phyloP scores from a whole-genome alignment of 1,140 invertebrate genomes.

The Drosophila mauritiana region DNA sequence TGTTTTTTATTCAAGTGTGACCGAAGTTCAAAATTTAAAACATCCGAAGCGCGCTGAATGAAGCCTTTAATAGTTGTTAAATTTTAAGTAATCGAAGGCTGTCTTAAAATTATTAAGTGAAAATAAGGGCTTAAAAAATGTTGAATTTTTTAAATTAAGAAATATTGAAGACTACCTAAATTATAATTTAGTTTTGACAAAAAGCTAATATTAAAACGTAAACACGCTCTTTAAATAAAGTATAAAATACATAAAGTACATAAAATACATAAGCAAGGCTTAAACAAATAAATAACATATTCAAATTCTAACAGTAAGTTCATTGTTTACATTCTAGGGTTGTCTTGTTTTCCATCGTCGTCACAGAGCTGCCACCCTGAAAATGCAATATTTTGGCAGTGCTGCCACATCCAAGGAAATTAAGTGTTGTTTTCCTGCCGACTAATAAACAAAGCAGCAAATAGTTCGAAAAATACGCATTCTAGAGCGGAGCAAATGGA shows the following conservation, averaged over 20 bases:
- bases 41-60: background rate
- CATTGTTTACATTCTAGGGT: background rate
- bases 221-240: no score
- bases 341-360: background rate
- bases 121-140: no score
- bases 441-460: conserved; percentile 49
- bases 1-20: conserved; percentile 33
- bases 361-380: background rate
- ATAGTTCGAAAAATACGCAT: conserved; percentile 22
- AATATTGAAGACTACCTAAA: no score
- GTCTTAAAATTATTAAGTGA: no score
- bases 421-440: conserved; percentile 7
- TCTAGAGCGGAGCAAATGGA: conserved; percentile 39
- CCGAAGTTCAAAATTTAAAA: conserved; percentile 14
- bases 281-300: background rate
- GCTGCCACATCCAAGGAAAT: conserved; percentile 1
- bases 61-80: background rate
- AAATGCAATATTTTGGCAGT: background rate
- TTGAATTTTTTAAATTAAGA: no score
- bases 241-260: background rate
- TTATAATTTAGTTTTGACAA: no score
- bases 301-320: background rate
- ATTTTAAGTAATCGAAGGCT: no score
- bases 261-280: no score
- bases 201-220: no score